phyloP scores from a whole-genome alignment of 2,888 invertebrate genomes.

The Luffia ferchaultella region DNA sequence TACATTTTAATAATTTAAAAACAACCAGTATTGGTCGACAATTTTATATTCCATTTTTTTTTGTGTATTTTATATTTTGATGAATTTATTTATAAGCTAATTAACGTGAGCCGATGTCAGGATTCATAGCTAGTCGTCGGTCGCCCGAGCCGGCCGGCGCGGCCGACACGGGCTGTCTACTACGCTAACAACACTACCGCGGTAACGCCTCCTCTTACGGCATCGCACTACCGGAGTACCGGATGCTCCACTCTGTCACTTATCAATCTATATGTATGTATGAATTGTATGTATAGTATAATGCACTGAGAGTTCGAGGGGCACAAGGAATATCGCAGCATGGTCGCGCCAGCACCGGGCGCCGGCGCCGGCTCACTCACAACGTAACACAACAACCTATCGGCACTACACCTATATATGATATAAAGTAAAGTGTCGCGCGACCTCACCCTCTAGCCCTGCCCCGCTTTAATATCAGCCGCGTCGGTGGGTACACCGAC shows the following conservation, averaged over 20 bases:
- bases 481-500: not conserved
- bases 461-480: not conserved
- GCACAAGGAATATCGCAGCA: slow-evolving; percentile 64
- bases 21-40: slow-evolving; percentile 63
- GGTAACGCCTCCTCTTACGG: slow-evolving; percentile 1
- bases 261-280: slow-evolving; percentile 25
- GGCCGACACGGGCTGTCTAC: slow-evolving; percentile 18
- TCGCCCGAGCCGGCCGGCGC: slow-evolving; percentile 51
- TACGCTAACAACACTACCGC: slow-evolving; percentile 1
- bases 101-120: slow-evolving; percentile 68
- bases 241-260: not conserved
- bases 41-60: slow-evolving; percentile 64
- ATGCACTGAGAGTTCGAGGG: slow-evolving; percentile 61
- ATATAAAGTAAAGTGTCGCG: no score
- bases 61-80: slow-evolving; percentile 67
- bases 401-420: not conserved
- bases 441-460: slow-evolving; percentile 54
- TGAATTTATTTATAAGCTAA: slow-evolving; percentile 66
- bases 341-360: slow-evolving; percentile 32
- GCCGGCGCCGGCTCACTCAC: slow-evolving; percentile 30
- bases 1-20: slow-evolving; percentile 68
- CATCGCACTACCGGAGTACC: no score
- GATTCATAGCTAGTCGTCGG: slow-evolving; percentile 65
- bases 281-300: slow-evolving; percentile 49
- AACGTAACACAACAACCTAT: slow-evolving; percentile 4